Conservation (phyloP, 1,140 invertebrate species). For the Tetramorium simillimum region DNA sequence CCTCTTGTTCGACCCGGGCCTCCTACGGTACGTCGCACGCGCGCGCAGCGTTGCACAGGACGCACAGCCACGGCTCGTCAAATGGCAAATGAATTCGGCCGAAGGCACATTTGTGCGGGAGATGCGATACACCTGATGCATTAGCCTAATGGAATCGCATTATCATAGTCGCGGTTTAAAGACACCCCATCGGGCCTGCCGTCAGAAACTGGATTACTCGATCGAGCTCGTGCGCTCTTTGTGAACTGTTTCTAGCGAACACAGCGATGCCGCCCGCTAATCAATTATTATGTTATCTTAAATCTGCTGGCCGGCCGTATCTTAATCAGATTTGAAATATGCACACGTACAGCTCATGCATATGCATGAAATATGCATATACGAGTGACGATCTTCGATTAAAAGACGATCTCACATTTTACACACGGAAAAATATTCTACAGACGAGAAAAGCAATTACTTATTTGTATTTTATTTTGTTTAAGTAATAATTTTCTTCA, state of each 20-base stretch:
- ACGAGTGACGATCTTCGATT: not conserved
- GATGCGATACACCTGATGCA: conserved; percentile 45
- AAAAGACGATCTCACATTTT: not conserved
- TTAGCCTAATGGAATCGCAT: conserved; percentile 37
- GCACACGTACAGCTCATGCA: no score
- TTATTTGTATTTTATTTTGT: no score
- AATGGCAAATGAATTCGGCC: conserved; percentile 51
- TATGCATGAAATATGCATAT: no score
- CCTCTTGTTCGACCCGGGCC: conserved; percentile 45
- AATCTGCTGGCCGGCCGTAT: not conserved
- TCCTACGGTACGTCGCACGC: conserved; percentile 26
- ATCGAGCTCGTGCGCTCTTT: not conserved
- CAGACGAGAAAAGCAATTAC: no score
- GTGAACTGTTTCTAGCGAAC: no score
- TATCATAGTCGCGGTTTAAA: not conserved
- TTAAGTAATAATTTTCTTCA: no score
- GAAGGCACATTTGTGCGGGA: conserved; percentile 33
- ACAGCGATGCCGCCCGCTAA: not conserved
- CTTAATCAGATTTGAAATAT: not conserved
- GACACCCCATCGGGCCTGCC: conserved; percentile 12
- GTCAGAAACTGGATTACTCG: not conserved
- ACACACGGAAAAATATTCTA: no score
- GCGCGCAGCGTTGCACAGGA: conserved; percentile 7
- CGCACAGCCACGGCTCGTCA: conserved; percentile 12
- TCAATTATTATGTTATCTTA: not conserved